These are phyloP conservation scores for Goniozus legneri DNA, from an alignment of 1,140 invertebrate genomes.

Conservation along the genomic window DNA sequence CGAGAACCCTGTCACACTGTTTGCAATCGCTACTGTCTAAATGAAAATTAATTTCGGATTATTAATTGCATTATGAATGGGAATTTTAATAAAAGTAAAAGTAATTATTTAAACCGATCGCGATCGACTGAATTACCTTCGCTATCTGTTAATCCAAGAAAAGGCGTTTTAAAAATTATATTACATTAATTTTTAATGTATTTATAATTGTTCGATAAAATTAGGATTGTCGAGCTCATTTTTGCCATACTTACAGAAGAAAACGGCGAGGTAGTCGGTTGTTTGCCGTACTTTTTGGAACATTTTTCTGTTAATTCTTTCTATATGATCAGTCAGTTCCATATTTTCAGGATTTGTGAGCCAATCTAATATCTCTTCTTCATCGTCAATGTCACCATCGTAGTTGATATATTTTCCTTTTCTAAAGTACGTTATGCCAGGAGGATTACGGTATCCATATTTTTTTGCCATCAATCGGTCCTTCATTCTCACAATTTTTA, in stretches of 20 bases:
- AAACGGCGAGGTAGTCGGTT: constrained; percentile 89
- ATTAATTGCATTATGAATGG: not conserved
- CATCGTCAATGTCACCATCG: constrained; percentile 88
- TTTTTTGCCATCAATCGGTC: constrained; percentile 93
- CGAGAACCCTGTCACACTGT: constrained; percentile 83
- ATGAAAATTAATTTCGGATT: constrained; percentile 45
- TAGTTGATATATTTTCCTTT: constrained; percentile 89
- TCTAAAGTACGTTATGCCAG: constrained; percentile 87
- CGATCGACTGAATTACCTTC: too few relatives aligned
- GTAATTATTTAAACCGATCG: not conserved
- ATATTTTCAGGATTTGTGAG: constrained; percentile 90
- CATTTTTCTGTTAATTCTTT: constrained; percentile 90
- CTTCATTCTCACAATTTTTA: constrained; percentile 86
- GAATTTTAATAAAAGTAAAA: not conserved
- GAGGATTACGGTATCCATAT: constrained; percentile 84
- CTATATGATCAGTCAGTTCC: constrained; percentile 91
- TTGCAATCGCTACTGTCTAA: constrained; percentile 92
- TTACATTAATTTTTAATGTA: too few relatives aligned
- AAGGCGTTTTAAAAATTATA: too few relatives aligned
- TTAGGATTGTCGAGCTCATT: not conserved
- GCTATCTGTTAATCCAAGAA: too few relatives aligned
- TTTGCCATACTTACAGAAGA: constrained; percentile 78
- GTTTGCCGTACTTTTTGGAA: constrained; percentile 87
- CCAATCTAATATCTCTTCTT: constrained; percentile 92
- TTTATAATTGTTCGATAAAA: too few relatives aligned